A percentile compares a stretch with the other conserved stretches of the same genome.
These are phyloP conservation scores for Colinus virginianus DNA, from an alignment of 2,113 vertebrate genomes.

Conservation along the genomic window DNA sequence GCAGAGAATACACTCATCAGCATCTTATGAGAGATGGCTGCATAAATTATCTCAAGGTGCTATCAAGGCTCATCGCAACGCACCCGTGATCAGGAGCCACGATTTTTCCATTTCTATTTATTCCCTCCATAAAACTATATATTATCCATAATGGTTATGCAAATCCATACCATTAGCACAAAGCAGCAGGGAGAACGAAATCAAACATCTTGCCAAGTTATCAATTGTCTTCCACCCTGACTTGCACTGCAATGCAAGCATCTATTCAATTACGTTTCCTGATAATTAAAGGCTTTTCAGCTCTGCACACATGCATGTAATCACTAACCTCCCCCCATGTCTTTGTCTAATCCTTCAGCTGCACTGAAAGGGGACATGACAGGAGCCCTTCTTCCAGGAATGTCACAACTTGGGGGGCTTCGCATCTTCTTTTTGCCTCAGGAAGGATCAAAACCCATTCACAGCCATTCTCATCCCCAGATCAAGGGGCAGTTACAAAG, in stretches of 20 bases:
- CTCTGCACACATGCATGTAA: background rate
- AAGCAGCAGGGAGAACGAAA: background rate
- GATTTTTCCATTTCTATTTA: background rate
- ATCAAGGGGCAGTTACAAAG: background rate
- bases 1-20: background rate
- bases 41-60: background rate
- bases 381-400: background rate
- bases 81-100: background rate
- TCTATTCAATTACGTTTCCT: conserved; percentile 7
- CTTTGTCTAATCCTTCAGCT: background rate
- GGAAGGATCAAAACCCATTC: background rate
- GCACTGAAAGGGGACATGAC: background rate
- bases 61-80: background rate
- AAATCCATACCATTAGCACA: background rate
- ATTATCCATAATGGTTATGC: background rate
- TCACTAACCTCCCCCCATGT: background rate
- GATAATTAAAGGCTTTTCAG: conserved; percentile 39
- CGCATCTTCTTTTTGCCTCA: background rate
- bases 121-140: background rate
- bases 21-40: background rate
- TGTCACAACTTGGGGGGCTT: rapidly evolving
- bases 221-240: background rate
- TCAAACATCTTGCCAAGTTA: background rate
- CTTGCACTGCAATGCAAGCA: background rate
- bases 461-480: background rate